Conservation (phyloP, 2,888 invertebrate genomes). For the Eupithecia insigniata region DNA sequence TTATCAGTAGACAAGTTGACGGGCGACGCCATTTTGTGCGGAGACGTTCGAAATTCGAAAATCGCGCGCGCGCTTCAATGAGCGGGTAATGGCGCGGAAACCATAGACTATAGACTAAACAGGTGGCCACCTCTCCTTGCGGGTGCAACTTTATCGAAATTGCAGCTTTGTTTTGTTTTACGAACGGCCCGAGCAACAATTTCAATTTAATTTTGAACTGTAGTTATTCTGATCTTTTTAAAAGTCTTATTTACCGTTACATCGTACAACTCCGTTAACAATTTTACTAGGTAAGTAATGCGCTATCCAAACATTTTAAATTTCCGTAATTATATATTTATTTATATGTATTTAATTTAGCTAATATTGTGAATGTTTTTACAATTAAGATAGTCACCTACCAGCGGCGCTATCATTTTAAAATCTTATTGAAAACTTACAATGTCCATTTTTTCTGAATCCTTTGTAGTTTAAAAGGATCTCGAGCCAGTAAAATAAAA, state of each 20-base stretch:
- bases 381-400: not conserved
- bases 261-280: no score
- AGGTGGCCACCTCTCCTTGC: slow-evolving; percentile 58
- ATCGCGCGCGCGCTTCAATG: slow-evolving; percentile 70
- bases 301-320: no score
- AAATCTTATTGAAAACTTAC: not conserved
- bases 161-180: slow-evolving; percentile 29
- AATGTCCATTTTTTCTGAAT: not conserved
- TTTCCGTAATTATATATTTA: no score
- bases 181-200: not conserved
- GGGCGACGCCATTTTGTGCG: slow-evolving; percentile 63
- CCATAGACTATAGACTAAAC: slow-evolving; percentile 69
- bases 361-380: not conserved
- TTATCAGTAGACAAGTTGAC: slow-evolving; percentile 65
- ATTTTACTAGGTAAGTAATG: no score
- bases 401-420: not conserved
- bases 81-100: slow-evolving; percentile 75
- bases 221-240: not conserved
- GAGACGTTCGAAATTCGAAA: slow-evolving; percentile 72
- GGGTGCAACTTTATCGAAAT: slow-evolving; percentile 31
- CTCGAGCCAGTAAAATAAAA: not conserved
- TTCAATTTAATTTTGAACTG: not conserved
- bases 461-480: not conserved
- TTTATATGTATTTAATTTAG: not conserved
- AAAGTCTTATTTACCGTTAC: not conserved